Conservation (phyloP, 2,113 vertebrate species). For the Pogona vitticeps region DNA sequence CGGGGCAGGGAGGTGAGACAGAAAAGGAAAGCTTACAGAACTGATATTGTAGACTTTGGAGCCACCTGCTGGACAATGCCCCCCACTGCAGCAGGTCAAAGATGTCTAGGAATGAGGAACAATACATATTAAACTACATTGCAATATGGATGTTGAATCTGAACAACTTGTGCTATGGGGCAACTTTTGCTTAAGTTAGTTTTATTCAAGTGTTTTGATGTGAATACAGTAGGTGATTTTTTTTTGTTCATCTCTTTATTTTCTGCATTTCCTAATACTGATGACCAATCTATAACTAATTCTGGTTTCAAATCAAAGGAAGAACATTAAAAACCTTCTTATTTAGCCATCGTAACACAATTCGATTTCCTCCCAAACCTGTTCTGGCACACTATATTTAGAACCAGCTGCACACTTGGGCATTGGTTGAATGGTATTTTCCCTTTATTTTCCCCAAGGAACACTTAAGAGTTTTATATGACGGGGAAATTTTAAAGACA, state of each 20-base stretch:
- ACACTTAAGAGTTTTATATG: not conserved
- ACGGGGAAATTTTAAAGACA: not conserved
- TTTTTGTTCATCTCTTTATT: too few relatives aligned
- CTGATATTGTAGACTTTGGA: conserved; percentile 39
- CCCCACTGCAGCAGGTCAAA: not conserved
- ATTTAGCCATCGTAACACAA: not conserved
- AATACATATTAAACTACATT: not conserved
- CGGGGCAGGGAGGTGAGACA: too few relatives aligned
- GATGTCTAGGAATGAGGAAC: too few relatives aligned
- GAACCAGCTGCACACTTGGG: not conserved
- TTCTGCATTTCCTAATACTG: not conserved
- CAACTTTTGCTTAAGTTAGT: not conserved
- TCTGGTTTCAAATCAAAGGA: not conserved
- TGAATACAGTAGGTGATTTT: too few relatives aligned
- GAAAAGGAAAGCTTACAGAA: not conserved
- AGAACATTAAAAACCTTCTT: not conserved
- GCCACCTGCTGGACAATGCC: conserved; percentile 47
- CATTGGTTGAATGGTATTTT: not conserved
- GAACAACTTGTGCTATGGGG: not conserved
- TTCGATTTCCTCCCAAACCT: not conserved
- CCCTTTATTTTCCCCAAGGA: not conserved
- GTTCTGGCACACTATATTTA: not conserved
- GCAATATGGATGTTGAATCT: not conserved
- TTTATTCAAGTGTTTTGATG: not conserved
- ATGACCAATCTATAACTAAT: not conserved